These are phyloP conservation scores for Staurois parvus DNA, from an alignment of 2,797 vertebrate species.

Conservation along the genomic window DNA sequence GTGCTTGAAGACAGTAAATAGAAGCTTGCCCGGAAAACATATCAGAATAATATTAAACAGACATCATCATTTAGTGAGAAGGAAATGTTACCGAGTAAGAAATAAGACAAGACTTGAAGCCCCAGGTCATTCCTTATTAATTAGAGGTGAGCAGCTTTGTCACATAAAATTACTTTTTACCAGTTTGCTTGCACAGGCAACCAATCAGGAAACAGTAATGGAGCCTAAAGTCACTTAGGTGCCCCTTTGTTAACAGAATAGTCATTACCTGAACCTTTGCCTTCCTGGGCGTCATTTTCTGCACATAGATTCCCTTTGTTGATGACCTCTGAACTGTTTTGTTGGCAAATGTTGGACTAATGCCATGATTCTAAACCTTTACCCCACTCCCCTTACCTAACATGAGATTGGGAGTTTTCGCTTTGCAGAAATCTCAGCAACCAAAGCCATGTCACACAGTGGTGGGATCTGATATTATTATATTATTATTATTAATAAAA, in stretches of 20 bases:
- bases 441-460: not conserved
- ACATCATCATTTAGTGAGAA: slow-evolving; percentile 55
- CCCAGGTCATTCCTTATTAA: slow-evolving; percentile 26
- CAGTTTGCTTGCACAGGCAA: not conserved
- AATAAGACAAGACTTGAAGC: not conserved
- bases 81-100: slow-evolving; percentile 13
- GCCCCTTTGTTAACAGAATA: too few species aligned
- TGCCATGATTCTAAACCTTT: too few species aligned
- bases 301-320: too few species aligned
- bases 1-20: slow-evolving; percentile 69
- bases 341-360: too few species aligned
- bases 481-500: too few species aligned
- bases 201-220: not conserved
- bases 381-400: too few species aligned
- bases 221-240: too few species aligned
- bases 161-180: not conserved
- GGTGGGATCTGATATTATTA: too few species aligned
- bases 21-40: slow-evolving; percentile 62
- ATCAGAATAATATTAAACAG: slow-evolving; percentile 67
- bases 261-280: too few species aligned
- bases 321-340: too few species aligned
- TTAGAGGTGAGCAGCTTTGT: not conserved
- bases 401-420: too few species aligned
- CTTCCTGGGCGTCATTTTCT: too few species aligned
- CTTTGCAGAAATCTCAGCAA: not conserved